Conservation (phyloP, 92 coral and sea anemone species). For the Phenganax stokvisi region DNA sequence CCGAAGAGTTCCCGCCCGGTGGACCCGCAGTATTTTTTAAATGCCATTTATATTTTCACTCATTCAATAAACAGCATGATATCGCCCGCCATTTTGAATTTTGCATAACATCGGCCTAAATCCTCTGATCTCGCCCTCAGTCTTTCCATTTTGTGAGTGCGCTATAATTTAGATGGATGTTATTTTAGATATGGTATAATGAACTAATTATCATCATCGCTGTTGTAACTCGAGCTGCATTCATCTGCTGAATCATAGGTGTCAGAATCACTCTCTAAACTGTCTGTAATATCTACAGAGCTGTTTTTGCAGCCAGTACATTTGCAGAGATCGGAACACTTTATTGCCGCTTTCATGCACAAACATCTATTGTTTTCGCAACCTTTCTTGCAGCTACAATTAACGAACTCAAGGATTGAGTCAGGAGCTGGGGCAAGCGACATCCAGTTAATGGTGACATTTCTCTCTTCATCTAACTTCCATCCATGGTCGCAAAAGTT, state of each 20-base stretch:
- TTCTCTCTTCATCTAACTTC: background rate
- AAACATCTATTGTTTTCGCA: slow-evolving; percentile 30
- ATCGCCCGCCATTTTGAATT: too few relatives aligned
- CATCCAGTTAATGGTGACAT: slow-evolving; percentile 14
- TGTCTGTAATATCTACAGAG: background rate
- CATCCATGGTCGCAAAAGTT: background rate
- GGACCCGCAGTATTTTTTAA: background rate
- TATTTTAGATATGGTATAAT: too few relatives aligned
- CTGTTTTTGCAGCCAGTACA: background rate
- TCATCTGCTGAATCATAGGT: background rate
- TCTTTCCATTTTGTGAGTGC: too few relatives aligned
- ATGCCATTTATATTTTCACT: background rate
- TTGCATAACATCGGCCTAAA: too few relatives aligned
- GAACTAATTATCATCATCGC: background rate
- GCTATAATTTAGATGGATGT: too few relatives aligned
- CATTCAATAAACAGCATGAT: too few relatives aligned
- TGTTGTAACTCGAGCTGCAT: background rate
- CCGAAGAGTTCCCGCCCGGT: too few relatives aligned
- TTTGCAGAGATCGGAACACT: slow-evolving; percentile 40
- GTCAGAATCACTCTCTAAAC: background rate
- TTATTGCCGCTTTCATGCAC: background rate
- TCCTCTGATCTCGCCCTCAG: too few relatives aligned
- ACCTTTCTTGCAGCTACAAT: slow-evolving; percentile 29
- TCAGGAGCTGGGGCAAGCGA: slow-evolving; percentile 31
- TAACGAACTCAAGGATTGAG: slow-evolving; percentile 30